Conservation (phyloP, 2,797 vertebrate genomes). For the Eremophila alpestris region DNA sequence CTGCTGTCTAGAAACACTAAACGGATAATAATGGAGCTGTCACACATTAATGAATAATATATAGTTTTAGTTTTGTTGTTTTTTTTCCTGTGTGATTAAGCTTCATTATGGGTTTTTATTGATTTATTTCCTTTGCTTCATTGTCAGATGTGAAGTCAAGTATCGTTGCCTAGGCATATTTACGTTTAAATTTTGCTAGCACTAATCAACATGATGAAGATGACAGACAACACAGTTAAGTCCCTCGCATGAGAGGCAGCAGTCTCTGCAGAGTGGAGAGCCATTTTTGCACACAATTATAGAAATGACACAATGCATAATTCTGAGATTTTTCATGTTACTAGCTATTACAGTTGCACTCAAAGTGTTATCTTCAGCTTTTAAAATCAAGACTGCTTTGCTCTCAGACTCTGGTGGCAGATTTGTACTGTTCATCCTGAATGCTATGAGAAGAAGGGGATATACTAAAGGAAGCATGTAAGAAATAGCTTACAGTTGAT, state of each 20-base stretch:
- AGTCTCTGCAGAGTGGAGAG: background rate
- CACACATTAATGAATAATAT: constrained; percentile 61
- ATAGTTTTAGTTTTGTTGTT: background rate
- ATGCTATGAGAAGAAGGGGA: background rate
- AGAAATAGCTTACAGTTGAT: background rate
- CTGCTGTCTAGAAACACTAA: constrained; percentile 37
- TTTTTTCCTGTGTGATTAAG: constrained; percentile 33
- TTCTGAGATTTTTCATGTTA: background rate
- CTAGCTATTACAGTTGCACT: background rate
- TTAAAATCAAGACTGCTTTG: background rate
- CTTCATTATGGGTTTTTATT: constrained; percentile 41
- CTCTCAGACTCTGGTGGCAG: background rate
- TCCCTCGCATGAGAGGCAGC: background rate
- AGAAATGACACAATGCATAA: background rate
- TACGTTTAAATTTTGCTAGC: constrained; percentile 38
- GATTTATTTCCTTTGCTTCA: constrained; percentile 39
- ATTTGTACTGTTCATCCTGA: background rate
- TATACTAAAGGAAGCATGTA: background rate
- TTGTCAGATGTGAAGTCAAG: constrained; percentile 45
- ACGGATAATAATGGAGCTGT: constrained; percentile 55
- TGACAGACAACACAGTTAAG: constrained; percentile 19
- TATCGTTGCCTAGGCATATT: background rate
- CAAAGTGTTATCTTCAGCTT: background rate
- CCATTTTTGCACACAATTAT: background rate
- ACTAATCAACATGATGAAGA: constrained; percentile 39